phyloP scores from a whole-genome alignment of 2,113 vertebrate genomes.

The Chaetura pelagica region DNA sequence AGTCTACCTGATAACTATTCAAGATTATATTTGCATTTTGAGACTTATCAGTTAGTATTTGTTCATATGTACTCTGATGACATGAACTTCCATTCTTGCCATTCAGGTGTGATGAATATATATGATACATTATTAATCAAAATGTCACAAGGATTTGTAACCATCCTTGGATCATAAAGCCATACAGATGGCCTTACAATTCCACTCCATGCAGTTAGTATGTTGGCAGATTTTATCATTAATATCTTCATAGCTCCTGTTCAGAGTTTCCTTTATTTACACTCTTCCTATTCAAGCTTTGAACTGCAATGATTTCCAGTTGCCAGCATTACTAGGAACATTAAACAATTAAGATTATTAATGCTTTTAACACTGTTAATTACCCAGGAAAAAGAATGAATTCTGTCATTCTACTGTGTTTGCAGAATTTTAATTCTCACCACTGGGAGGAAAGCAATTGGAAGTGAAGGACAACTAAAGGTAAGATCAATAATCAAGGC shows the following conservation, averaged over 20 bases:
- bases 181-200: not conserved
- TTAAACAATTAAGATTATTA: not conserved
- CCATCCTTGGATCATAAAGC: not conserved
- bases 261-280: not conserved
- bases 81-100: not conserved
- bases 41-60: not conserved
- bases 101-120: not conserved
- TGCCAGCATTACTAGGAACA: not conserved
- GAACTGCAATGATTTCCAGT: not conserved
- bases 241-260: not conserved
- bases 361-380: not conserved
- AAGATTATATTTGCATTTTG: not conserved
- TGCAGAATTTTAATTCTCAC: not conserved
- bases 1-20: not conserved
- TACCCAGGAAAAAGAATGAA: not conserved
- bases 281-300: not conserved
- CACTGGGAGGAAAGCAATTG: not conserved
- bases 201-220: not conserved
- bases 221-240: not conserved
- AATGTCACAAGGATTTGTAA: not conserved
- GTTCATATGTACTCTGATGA: not conserved
- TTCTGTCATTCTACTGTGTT: not conserved
- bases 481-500: not conserved
- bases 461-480: conserved; percentile 8
- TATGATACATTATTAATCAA: not conserved